A percentile compares a stretch with the other conserved stretches of the same genome.
These are phyloP conservation scores for Chrysolina haemoptera DNA, from an alignment of 2,888 invertebrate genomes.

Conservation along the genomic window DNA sequence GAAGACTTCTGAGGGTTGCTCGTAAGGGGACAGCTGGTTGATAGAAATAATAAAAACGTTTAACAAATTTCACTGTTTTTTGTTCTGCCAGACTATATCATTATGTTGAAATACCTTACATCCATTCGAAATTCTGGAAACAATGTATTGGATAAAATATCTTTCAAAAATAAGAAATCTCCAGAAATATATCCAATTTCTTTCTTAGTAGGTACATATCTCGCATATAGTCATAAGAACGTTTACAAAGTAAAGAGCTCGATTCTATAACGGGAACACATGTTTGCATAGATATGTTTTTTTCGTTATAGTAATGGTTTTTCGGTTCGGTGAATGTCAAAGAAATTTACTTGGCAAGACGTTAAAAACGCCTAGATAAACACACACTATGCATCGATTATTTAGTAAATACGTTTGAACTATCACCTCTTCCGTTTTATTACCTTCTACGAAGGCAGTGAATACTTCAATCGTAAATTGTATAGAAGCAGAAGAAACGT, in stretches of 20 bases:
- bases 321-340: conserved; percentile 21
- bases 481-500: conserved; percentile 11
- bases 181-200: too few relatives aligned
- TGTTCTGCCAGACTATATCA: too few relatives aligned
- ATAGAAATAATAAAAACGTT: too few relatives aligned
- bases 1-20: too few relatives aligned
- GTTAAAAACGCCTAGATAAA: conserved; percentile 40
- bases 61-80: too few relatives aligned
- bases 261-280: conserved; percentile 5
- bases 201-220: too few relatives aligned
- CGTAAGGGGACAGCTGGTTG: too few relatives aligned
- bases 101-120: too few relatives aligned
- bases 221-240: not conserved
- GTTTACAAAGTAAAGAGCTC: not conserved
- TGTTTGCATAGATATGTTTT: not conserved
- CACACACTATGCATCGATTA: conserved; percentile 24
- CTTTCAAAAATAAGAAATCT: too few relatives aligned
- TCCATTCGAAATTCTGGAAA: too few relatives aligned
- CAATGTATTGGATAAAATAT: too few relatives aligned
- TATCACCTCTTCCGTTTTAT: conserved; percentile 30
- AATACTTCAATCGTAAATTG: conserved; percentile 4
- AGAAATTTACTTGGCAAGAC: conserved; percentile 21
- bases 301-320: conserved; percentile 6
- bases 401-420: conserved; percentile 29
- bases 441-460: not conserved